A percentile compares a stretch with the other conserved stretches of the same genome.
Conservation (phyloP, 2,113 vertebrate species). For the Grallaria varia region DNA sequence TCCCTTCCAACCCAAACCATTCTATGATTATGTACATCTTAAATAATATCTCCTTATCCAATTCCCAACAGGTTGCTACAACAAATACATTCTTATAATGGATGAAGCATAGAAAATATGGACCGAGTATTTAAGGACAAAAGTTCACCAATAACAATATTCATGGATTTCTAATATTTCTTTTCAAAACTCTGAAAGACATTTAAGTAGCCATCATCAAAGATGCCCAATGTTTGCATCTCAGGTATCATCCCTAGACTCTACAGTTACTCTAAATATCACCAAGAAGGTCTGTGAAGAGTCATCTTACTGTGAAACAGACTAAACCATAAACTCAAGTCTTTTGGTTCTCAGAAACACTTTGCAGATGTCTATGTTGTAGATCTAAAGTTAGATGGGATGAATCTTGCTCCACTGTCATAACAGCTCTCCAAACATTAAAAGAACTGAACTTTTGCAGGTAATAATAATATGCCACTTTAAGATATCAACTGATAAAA, state of each 20-base stretch:
- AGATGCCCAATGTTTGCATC: background rate
- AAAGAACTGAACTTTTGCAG: background rate
- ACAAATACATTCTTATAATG: background rate
- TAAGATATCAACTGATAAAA: background rate
- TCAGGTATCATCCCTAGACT: background rate
- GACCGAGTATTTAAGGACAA: background rate
- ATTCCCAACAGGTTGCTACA: background rate
- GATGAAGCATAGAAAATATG: background rate
- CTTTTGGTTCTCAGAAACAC: background rate
- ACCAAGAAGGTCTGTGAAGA: background rate
- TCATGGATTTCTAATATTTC: background rate
- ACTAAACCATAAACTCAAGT: background rate
- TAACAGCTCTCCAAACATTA: background rate
- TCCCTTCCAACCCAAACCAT: background rate
- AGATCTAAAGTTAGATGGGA: background rate
- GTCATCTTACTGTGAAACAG: background rate
- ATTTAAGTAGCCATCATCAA: background rate
- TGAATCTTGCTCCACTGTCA: background rate
- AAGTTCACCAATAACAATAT: background rate
- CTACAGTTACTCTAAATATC: background rate
- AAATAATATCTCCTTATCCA: background rate
- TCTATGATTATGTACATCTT: background rate
- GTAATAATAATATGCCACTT: background rate
- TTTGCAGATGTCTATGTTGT: background rate
- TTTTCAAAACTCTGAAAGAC: background rate